Conservation (phyloP, 2,888 invertebrate species). For the Mythimna impura region DNA sequence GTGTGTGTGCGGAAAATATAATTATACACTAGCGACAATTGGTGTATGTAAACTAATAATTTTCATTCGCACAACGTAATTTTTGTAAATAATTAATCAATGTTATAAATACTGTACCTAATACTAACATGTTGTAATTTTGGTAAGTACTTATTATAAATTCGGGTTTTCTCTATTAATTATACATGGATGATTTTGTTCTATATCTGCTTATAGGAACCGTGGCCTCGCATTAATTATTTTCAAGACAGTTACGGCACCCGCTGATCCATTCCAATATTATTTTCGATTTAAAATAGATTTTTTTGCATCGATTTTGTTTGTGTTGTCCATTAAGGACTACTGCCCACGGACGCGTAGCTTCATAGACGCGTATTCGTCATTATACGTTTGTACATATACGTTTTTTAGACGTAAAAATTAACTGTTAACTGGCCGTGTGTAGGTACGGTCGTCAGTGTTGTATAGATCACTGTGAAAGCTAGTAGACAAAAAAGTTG, state of each 20-base stretch:
- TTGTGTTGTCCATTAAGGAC: slow-evolving; percentile 67
- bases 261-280: slow-evolving; percentile 80
- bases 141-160: slow-evolving; percentile 85
- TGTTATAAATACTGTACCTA: slow-evolving; percentile 68
- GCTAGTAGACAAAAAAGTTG: too few species aligned
- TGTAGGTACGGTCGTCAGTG: too few species aligned
- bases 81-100: slow-evolving; percentile 78
- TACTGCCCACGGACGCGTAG: too few species aligned
- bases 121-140: slow-evolving; percentile 76
- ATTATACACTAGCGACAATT: slow-evolving; percentile 40
- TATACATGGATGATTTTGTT: slow-evolving; percentile 53
- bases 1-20: slow-evolving; percentile 65
- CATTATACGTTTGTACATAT: too few species aligned
- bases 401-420: too few species aligned
- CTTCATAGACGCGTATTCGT: too few species aligned
- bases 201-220: slow-evolving; percentile 73
- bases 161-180: slow-evolving; percentile 70
- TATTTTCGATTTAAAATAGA: slow-evolving; percentile 52
- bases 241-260: slow-evolving; percentile 77
- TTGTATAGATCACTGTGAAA: too few species aligned
- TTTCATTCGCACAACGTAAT: slow-evolving; percentile 71
- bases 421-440: too few species aligned
- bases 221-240: slow-evolving; percentile 80
- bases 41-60: slow-evolving; percentile 51
- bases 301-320: slow-evolving; percentile 56